Evolutionary conservation across 2,113 vertebrate species (phyloP).

Genomic region (Phyllostomus discolor): DNA sequence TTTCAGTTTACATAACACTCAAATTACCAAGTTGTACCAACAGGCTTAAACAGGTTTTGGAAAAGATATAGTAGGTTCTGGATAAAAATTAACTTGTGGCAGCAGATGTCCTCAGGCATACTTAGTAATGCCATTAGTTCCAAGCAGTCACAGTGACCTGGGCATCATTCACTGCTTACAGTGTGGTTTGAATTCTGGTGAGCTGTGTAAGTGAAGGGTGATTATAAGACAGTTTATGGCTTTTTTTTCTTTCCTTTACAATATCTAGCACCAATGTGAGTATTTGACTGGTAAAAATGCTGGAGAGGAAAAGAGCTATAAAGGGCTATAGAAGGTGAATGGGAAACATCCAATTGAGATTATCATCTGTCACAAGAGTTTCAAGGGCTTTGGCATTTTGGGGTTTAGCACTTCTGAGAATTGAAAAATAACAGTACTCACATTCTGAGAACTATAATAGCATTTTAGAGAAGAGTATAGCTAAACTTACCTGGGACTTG

Average conservation of each 20-base stretch:
- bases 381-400: neutral
- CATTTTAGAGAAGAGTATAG: neutral
- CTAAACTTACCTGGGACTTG: slow-evolving; percentile 11
- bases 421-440: neutral
- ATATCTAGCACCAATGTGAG: neutral
- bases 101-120: neutral
- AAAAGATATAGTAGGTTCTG: neutral
- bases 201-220: neutral
- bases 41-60: neutral
- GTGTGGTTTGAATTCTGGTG: neutral
- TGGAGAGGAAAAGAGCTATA: neutral
- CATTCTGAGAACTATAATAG: neutral
- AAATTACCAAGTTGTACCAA: neutral
- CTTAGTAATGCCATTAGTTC: neutral
- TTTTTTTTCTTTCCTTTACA: neutral
- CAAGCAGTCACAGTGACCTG: neutral
- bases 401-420: neutral
- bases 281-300: neutral
- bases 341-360: neutral
- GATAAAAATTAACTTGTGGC: neutral
- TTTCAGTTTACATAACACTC: neutral
- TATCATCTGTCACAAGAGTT: neutral
- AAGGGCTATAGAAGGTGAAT: neutral
- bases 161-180: neutral
- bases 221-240: neutral